Evolutionary conservation across 2,797 vertebrate species (phyloP).

Genomic region (Chlorospingus flavigularis): DNA sequence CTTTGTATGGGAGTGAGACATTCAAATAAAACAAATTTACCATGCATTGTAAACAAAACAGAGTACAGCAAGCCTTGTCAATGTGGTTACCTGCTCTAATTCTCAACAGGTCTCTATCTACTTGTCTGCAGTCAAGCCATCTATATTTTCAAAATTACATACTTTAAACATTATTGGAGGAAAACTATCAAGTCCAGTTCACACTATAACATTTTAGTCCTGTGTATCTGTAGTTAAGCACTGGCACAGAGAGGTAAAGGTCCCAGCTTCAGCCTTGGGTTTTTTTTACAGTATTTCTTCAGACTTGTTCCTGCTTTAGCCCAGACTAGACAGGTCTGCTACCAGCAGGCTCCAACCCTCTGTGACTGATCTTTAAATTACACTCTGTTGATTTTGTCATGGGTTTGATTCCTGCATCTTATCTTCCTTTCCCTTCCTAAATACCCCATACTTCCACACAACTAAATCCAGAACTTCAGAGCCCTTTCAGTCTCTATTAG

Average conservation of each 20-base stretch:
- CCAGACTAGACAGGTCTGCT: background rate
- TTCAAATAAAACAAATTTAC: background rate
- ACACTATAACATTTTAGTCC: background rate
- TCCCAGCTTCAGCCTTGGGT: background rate
- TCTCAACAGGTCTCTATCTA: background rate
- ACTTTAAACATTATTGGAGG: background rate
- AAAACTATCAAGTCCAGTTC: background rate
- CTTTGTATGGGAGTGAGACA: background rate
- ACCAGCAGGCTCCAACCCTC: accelerated
- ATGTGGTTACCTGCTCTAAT: background rate
- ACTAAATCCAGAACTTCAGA: background rate
- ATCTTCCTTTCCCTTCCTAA: background rate
- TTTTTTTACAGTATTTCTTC: background rate
- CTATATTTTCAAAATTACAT: background rate
- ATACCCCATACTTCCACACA: background rate
- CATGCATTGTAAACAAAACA: background rate
- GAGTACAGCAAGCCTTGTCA: background rate
- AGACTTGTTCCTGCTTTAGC: background rate
- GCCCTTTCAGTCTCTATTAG: background rate
- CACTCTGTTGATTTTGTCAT: background rate
- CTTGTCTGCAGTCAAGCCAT: background rate
- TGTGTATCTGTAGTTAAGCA: background rate
- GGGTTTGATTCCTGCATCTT: background rate
- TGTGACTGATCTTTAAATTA: background rate
- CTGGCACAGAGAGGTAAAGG: background rate